These are phyloP conservation scores for Listronotus bonariensis DNA, from an alignment of 1,140 invertebrate genomes.

Conservation along the genomic window DNA sequence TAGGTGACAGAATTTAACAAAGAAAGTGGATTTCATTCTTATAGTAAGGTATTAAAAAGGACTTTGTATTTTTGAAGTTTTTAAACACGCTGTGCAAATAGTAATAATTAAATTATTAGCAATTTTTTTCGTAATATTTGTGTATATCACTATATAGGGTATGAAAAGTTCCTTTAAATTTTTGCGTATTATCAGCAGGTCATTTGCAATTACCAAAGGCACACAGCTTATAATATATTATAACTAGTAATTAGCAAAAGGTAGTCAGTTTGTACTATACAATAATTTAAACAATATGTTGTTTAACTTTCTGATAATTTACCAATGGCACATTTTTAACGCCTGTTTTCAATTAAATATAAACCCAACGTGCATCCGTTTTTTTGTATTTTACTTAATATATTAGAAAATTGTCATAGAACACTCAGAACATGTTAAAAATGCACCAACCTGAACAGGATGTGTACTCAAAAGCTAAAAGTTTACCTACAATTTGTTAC, in stretches of 20 bases:
- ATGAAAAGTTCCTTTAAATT: too few relatives aligned
- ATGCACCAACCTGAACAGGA: too few relatives aligned
- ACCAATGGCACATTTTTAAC: constrained; percentile 6
- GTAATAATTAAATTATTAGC: too few relatives aligned
- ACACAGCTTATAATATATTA: constrained; percentile 55
- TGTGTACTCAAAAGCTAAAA: too few relatives aligned
- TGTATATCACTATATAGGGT: too few relatives aligned
- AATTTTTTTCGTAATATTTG: too few relatives aligned
- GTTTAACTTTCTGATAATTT: constrained; percentile 5
- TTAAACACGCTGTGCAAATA: too few relatives aligned
- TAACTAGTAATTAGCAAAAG: constrained; percentile 57
- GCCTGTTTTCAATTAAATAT: background rate
- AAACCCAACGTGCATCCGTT: too few relatives aligned
- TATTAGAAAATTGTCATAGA: background rate
- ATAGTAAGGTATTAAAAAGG: too few relatives aligned
- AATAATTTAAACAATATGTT: constrained; percentile 53
- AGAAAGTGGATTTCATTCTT: too few relatives aligned
- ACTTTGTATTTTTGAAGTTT: too few relatives aligned
- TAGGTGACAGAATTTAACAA: too few relatives aligned
- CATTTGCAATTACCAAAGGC: constrained; percentile 58
- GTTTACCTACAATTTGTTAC: background rate
- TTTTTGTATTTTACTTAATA: background rate
- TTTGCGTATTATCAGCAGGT: constrained; percentile 55
- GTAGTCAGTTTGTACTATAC: constrained; percentile 56
- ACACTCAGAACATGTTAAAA: background rate